phyloP scores from a whole-genome alignment of 92 coral and sea anemone species.

The Heteractis magnifica region DNA sequence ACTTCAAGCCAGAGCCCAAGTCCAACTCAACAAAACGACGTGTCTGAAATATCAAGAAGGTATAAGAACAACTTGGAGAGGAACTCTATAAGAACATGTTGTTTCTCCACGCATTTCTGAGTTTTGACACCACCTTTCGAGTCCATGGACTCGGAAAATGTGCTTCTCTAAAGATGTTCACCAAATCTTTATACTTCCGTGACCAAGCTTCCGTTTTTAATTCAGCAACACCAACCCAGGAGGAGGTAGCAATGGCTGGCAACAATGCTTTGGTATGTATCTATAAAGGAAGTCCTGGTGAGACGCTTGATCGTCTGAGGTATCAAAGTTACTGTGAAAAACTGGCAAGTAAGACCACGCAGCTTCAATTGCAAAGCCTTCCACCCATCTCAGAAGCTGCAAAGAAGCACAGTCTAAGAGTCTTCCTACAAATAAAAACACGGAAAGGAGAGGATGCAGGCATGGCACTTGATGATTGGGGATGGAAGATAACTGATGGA shows the following conservation, averaged over 20 bases:
- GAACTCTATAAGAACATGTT: conserved; percentile 28
- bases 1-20: conserved; percentile 29
- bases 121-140: conserved; percentile 46
- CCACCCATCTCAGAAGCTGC: conserved; percentile 56
- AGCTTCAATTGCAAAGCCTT: conserved; percentile 31
- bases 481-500: conserved; percentile 30
- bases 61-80: conserved; percentile 6
- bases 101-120: conserved; percentile 46
- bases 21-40: conserved; percentile 13
- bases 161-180: conserved; percentile 35
- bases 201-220: conserved; percentile 51
- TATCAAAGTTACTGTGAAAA: conserved; percentile 39
- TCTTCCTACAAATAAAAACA: conserved; percentile 29
- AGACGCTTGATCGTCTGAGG: conserved; percentile 40
- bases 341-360: conserved; percentile 26
- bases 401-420: conserved; percentile 34
- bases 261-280: conserved; percentile 49
- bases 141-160: conserved; percentile 29
- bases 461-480: conserved; percentile 33
- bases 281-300: conserved; percentile 46
- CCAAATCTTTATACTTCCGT: conserved; percentile 27
- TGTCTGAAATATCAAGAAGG: neutral
- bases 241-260: conserved; percentile 37
- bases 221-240: conserved; percentile 5
- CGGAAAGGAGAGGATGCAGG: conserved; percentile 41